These are phyloP conservation scores for Larimichthys polyactis DNA, from an alignment of 2,113 vertebrate genomes.

Conservation along the genomic window DNA sequence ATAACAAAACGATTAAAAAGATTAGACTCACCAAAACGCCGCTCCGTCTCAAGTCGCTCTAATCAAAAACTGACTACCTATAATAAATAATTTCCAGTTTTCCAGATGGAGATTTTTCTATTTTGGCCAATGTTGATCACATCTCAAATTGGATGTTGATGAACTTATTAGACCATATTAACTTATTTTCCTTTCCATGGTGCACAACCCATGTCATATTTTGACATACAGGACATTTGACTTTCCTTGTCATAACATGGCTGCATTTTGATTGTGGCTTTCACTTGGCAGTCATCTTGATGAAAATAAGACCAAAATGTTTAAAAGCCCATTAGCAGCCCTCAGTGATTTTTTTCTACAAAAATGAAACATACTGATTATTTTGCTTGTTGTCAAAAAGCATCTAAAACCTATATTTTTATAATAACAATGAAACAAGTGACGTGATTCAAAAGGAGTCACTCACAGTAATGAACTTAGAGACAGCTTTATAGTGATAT, in stretches of 20 bases:
- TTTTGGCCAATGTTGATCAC: not conserved
- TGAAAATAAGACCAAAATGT: not conserved
- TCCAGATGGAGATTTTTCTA: not conserved
- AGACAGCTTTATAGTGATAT: not conserved
- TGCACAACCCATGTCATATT: no score
- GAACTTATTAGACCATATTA: not conserved
- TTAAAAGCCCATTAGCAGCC: not conserved
- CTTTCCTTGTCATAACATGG: not conserved
- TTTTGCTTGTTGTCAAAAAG: not conserved
- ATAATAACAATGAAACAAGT: not conserved
- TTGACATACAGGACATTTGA: not conserved
- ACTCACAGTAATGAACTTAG: not conserved
- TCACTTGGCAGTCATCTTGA: not conserved
- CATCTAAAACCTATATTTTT: not conserved
- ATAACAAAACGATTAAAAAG: constrained; percentile 30
- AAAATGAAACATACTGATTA: not conserved
- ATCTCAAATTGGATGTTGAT: not conserved
- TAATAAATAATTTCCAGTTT: not conserved
- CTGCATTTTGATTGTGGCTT: not conserved
- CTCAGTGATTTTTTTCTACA: not conserved
- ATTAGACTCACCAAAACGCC: not conserved
- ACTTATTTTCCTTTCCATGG: not conserved
- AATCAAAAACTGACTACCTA: not conserved
- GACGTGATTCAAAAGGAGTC: not conserved
- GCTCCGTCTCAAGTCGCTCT: not conserved